Percentiles rank a stretch among this genome's conserved stretches.
phyloP scores from a whole-genome alignment of 2,113 vertebrate genomes.

The Tyrannus savana region DNA sequence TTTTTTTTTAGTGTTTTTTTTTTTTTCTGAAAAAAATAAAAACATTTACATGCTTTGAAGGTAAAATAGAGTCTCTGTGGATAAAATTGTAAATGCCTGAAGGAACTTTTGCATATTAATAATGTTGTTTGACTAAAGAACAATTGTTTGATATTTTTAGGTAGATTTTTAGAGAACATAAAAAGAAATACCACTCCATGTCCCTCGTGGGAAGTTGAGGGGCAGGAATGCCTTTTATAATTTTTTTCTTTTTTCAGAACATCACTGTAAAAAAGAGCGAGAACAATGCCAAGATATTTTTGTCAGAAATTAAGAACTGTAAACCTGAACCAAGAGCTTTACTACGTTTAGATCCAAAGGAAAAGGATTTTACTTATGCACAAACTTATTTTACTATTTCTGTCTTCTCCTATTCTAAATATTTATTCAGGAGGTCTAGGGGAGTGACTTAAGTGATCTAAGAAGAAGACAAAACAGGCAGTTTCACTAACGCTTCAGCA shows the following conservation, averaged over 20 bases:
- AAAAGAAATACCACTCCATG: background rate
- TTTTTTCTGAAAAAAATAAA: background rate
- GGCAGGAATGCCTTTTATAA: background rate
- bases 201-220: background rate
- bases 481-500: background rate
- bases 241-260: rapidly evolving
- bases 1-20: no score
- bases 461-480: background rate
- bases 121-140: background rate
- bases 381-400: background rate
- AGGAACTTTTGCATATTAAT: background rate
- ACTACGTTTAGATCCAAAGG: background rate
- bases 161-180: background rate
- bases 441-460: background rate
- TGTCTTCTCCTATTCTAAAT: background rate
- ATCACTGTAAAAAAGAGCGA: background rate
- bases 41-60: background rate
- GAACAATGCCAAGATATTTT: background rate
- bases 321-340: background rate
- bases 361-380: background rate
- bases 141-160: background rate
- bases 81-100: background rate
- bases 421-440: background rate
- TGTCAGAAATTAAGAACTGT: background rate
- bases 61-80: background rate